Base-by-base conservation (phyloP, 2,888 invertebrate genomes). In the Phrixothrix hirtus region DNA sequence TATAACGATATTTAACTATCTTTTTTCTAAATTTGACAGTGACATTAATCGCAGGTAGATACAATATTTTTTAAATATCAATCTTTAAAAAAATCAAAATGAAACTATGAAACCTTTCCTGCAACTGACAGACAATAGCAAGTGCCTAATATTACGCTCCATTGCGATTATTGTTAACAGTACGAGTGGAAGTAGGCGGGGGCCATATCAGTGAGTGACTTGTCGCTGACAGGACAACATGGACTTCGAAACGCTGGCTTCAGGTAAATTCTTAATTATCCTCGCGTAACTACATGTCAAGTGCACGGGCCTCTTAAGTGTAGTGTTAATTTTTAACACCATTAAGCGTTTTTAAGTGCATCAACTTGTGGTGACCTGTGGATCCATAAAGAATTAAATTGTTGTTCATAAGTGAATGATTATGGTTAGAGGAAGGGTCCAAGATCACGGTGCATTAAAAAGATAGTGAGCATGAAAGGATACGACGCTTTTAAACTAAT, bases 241-340 rank as follows among this genome's bases (percentile, higher is more conserved):
- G 61, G 63, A 67, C 59, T 74, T 73, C 66, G 74, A 73, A 68
- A 73, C 73, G 55, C 64, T 75, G 68, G 74, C 72, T 65, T 67
- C 71, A 74, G 75, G 75, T 75, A 69, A 73, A 64, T 66, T 57
- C 54, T 57, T 59, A 54, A 56, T 59, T 55, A 48, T 60, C 46
- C 36, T 42, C 46, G 35, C 46, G 52, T 42, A 45, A 27, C 39
- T 46, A 41, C 46, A 41, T 35, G 42, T 31, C 42, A 41, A 41
- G 46, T 46, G 41, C 41, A 36, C 32, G 41, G 37, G 39, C 34
- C 29, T 6, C 30, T 32, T 36, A 36, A 42, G 52, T 46, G 52
- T 41, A 32, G 52, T 52, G 52, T 42, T 46, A 47, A 47, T 35
- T 29, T 42, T 30, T 45, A 47, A 12, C 42, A 36, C 30, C 35